phyloP scores from a whole-genome alignment of 2,113 vertebrate species.

The Tonatia bakeri region DNA sequence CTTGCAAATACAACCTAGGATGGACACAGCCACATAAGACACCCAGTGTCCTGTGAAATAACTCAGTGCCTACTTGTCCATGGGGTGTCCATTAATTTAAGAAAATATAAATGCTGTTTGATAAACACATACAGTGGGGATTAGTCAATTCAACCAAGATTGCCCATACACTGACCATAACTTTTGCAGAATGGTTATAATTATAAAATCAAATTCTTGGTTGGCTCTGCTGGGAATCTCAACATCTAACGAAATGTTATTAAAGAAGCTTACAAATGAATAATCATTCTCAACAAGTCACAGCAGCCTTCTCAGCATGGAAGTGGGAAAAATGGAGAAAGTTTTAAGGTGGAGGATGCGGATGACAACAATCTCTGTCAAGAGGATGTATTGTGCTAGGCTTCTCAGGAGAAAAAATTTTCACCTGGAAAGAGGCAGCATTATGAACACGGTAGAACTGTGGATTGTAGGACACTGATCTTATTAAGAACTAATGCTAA shows the following conservation, averaged over 20 bases:
- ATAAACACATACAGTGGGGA: slow-evolving; percentile 43
- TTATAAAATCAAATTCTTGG: slow-evolving; percentile 88
- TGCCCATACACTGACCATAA: slow-evolving; percentile 75
- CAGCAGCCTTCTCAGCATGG: slow-evolving; percentile 89
- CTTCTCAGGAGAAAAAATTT: slow-evolving; percentile 93
- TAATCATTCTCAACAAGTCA: slow-evolving; percentile 91
- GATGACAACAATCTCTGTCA: slow-evolving; percentile 88
- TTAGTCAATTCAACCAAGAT: slow-evolving; percentile 71
- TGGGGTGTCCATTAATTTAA: slow-evolving; percentile 48
- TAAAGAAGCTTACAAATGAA: slow-evolving; percentile 93
- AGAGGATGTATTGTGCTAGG: slow-evolving; percentile 85
- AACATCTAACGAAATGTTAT: slow-evolving; percentile 91
- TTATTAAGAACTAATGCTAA: slow-evolving; percentile 98
- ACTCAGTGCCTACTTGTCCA: background rate
- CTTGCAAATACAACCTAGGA: background rate
- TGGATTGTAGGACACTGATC: slow-evolving; percentile 85
- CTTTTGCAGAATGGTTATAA: slow-evolving; percentile 84
- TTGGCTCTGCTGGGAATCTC: slow-evolving; percentile 83
- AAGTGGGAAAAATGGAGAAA: slow-evolving; percentile 85
- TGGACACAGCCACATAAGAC: background rate
- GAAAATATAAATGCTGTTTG: slow-evolving; percentile 48
- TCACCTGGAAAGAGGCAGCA: slow-evolving; percentile 89
- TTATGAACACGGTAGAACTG: slow-evolving; percentile 84
- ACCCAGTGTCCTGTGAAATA: background rate
- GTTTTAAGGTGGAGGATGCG: slow-evolving; percentile 92